A percentile compares a stretch with the other conserved stretches of the same genome.
Conservation (phyloP, 2,888 invertebrate genomes). For the Noctua janthina region DNA sequence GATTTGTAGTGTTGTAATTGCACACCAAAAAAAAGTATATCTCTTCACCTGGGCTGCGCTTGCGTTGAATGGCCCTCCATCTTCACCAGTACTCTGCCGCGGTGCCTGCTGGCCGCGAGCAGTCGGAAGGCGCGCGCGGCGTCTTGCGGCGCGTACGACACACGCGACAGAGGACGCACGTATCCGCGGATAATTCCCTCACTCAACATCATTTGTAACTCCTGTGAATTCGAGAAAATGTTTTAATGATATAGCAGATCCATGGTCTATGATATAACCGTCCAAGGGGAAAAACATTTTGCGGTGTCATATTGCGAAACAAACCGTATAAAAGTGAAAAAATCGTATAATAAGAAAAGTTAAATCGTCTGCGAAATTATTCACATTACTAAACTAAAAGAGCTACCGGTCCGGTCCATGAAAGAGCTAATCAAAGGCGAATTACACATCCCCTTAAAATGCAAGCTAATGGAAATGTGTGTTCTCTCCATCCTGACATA, state of each 20-base stretch:
- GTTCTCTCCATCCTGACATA: too few relatives aligned
- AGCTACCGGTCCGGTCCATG: too few relatives aligned
- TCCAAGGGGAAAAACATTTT: too few relatives aligned
- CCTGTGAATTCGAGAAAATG: slow-evolving; percentile 60
- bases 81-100: slow-evolving; percentile 78
- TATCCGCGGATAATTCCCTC: slow-evolving; percentile 79
- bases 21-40: neutral
- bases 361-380: too few relatives aligned
- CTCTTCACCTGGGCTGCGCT: slow-evolving; percentile 65
- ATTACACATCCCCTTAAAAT: too few relatives aligned
- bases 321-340: too few relatives aligned
- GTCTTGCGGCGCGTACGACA: neutral
- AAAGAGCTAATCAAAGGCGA: too few relatives aligned
- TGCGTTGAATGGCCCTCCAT: slow-evolving; percentile 55
- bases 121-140: slow-evolving; percentile 74
- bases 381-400: too few relatives aligned
- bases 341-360: too few relatives aligned
- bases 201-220: slow-evolving; percentile 74
- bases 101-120: slow-evolving; percentile 75
- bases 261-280: too few relatives aligned
- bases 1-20: neutral
- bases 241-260: neutral
- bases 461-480: too few relatives aligned
- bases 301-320: too few relatives aligned
- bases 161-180: slow-evolving; percentile 75